phyloP scores from a whole-genome alignment of 2,113 vertebrate species.

The Peromyscus leucopus region DNA sequence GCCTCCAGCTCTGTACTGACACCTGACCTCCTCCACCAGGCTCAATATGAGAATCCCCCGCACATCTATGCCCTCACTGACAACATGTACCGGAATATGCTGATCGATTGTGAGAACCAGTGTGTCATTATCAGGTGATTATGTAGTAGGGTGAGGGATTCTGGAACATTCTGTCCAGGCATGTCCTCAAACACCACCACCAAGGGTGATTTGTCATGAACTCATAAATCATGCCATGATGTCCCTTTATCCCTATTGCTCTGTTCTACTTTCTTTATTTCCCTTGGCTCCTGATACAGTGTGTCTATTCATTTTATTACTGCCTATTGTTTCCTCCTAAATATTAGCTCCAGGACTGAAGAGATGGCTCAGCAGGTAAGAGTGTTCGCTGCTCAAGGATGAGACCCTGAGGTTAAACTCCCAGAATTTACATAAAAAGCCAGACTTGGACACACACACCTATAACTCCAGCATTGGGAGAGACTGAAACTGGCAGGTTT shows the following conservation, averaged over 20 bases:
- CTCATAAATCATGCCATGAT: neutral
- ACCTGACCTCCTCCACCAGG: conserved; percentile 84
- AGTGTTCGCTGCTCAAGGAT: neutral
- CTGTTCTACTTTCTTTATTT: neutral
- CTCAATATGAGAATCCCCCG: conserved; percentile 98
- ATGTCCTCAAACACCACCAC: no score
- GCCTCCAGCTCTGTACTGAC: neutral
- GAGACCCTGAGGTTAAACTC: neutral
- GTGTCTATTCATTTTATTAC: neutral
- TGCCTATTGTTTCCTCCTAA: neutral
- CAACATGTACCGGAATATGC: conserved; percentile 99
- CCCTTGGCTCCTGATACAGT: neutral
- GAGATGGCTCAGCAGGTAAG: neutral
- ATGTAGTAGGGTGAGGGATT: neutral
- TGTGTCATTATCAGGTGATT: conserved; percentile 95
- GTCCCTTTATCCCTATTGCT: neutral
- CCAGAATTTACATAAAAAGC: neutral
- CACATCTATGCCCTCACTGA: conserved; percentile 98
- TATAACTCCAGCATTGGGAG: neutral
- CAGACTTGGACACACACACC: neutral
- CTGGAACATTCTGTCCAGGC: neutral
- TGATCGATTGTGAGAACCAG: conserved; percentile 97
- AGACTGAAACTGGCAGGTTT: neutral
- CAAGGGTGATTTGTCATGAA: neutral
- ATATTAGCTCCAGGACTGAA: neutral